Conservation (phyloP, 2,113 vertebrate genomes). For the Lycaon pictus region DNA sequence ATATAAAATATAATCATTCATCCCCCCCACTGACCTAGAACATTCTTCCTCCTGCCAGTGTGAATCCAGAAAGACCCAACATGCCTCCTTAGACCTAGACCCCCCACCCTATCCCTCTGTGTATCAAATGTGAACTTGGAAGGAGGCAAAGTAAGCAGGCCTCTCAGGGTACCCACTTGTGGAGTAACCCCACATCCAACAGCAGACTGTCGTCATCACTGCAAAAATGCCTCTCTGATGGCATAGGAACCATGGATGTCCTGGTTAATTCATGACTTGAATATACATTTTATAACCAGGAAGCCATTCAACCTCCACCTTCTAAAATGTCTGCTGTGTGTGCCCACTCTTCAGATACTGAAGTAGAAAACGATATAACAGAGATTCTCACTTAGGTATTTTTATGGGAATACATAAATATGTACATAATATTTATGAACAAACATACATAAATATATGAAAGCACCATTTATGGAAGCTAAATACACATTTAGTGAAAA, state of each 20-base stretch:
- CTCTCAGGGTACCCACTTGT: rapidly evolving
- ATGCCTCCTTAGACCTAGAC: not conserved
- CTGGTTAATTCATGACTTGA: not conserved
- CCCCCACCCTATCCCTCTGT: too few species aligned
- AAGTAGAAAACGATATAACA: not conserved
- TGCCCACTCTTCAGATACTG: not conserved
- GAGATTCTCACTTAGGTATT: not conserved
- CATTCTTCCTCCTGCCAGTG: not conserved
- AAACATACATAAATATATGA: not conserved
- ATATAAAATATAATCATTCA: not conserved
- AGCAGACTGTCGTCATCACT: not conserved
- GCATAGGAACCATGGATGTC: not conserved
- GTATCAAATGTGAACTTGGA: not conserved
- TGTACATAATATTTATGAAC: not conserved
- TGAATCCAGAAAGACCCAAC: not conserved
- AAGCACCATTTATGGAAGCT: not conserved
- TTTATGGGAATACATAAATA: not conserved
- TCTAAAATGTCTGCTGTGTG: not conserved
- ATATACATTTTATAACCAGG: not conserved
- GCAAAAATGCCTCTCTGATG: not conserved
- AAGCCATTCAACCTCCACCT: not conserved
- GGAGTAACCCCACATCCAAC: not conserved
- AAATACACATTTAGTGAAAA: not conserved
- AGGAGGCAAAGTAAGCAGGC: not conserved
- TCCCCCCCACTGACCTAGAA: not conserved